These are phyloP conservation scores for Oscarella lobularis DNA, from an alignment of 37 sponge, comb jelly and placozoan genomes.

Conservation along the genomic window DNA sequence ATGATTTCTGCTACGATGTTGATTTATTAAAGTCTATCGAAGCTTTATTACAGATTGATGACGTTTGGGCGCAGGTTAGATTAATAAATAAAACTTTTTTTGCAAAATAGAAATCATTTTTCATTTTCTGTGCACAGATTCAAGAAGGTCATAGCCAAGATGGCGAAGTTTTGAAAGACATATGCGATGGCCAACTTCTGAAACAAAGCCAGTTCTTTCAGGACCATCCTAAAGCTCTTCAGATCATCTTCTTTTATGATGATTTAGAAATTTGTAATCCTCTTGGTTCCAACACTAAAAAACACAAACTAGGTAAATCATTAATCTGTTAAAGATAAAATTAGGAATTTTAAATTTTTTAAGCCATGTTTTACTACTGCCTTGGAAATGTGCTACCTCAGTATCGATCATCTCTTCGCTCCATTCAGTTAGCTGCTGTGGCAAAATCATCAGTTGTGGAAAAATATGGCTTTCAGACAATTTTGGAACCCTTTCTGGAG, in stretches of 20 bases:
- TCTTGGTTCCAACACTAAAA: neutral
- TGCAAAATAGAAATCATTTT: too few species aligned
- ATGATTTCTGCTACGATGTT: neutral
- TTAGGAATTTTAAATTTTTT: neutral
- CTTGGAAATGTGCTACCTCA: neutral
- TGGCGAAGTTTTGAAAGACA: neutral
- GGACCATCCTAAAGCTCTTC: neutral
- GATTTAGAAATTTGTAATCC: neutral
- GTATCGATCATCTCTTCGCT: neutral
- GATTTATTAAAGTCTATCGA: neutral
- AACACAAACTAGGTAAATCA: conserved; percentile 1
- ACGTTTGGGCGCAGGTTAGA: neutral
- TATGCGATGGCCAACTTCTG: neutral
- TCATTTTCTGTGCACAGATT: neutral
- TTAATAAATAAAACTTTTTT: too few species aligned
- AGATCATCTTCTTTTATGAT: neutral
- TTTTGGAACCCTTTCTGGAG: neutral
- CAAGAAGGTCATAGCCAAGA: neutral
- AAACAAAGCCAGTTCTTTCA: too few species aligned
- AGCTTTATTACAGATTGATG: neutral
- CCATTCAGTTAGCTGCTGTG: neutral
- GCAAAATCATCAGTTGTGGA: neutral
- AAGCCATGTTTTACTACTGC: neutral
- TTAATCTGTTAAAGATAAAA: neutral
- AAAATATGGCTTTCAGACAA: neutral